Base-by-base conservation (phyloP, 2,888 invertebrate species). In the Dolichomitus sp. region DNA sequence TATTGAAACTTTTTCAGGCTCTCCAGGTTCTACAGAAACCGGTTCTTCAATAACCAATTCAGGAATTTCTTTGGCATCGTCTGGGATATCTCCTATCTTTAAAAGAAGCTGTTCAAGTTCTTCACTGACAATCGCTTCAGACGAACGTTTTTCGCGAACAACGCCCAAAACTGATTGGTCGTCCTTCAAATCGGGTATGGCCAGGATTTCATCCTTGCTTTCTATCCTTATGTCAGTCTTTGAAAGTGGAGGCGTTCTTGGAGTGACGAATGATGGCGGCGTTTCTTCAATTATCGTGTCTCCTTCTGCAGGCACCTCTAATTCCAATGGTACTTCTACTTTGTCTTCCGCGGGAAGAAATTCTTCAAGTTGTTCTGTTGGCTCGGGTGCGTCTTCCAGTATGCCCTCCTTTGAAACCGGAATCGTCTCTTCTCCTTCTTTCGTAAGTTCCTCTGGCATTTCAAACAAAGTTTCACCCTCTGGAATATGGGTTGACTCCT, bases 221-320 rank as follows among this genome's bases (percentile, higher is more conserved):
- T 65, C 74, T 27, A 1, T 17, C 30, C 59, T 17, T 19, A 66
- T 14, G 23, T 54, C 63, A 33, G 65, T 48, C 27, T 30, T 45
- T 17, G 70, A 57, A n/a, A 57, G 23, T 4, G 68, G 17, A 19
- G 63, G 63, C 11, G 54, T 57, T 23, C 54, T 65, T 17, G 61
- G 61, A 50, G 50, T 69, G 65, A 78, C 37, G 50, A 61, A 61
- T 52, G 73, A 50, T 17, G 42, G 40, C n/a, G 65, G 9, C 7
- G 23, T 17, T 65, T 65, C 17, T 6, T 63, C 59, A 30, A 52
- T 9, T 30, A 40, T 17, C 37, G 61, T 57, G 9, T 42, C 48
- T 30, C 54, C 57, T 2, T 33, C 33, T 2, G 33, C 3, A 33
- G 59, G 12, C 14, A 17, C 17, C 17, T 59, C 17, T 14, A 33